Conservation (phyloP, 2,797 vertebrate genomes). For the Margarornis squamiger region DNA sequence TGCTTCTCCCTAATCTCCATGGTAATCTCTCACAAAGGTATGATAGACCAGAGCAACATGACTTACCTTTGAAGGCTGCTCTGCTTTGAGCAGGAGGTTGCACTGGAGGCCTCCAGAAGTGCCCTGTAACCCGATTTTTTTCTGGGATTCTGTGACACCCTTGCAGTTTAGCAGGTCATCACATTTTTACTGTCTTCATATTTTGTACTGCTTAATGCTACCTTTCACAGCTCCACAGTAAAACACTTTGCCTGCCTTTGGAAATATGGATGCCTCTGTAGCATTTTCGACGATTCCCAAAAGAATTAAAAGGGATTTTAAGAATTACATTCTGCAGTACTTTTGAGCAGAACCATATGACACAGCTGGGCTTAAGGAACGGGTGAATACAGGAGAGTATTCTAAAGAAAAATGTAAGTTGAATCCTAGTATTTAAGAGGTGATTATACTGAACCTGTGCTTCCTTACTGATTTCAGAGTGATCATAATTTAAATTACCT, state of each 20-base stretch:
- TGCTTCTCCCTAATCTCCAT: background rate
- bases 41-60: background rate
- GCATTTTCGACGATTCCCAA: background rate
- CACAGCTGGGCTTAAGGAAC: background rate
- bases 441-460: background rate
- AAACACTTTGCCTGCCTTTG: background rate
- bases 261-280: background rate
- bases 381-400: background rate
- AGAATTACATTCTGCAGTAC: background rate
- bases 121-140: background rate
- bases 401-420: background rate
- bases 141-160: background rate
- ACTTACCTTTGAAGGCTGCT: background rate
- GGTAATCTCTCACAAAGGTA: background rate
- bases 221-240: background rate
- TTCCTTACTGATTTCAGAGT: background rate
- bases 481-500: constrained; percentile 12
- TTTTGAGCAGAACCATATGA: background rate
- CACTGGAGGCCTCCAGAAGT: background rate
- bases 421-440: background rate
- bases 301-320: background rate
- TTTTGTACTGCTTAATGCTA: background rate
- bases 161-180: background rate
- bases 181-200: background rate
- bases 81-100: background rate